These are phyloP conservation scores for Euclidia mi DNA, from an alignment of 2,888 invertebrate species.

Conservation along the genomic window DNA sequence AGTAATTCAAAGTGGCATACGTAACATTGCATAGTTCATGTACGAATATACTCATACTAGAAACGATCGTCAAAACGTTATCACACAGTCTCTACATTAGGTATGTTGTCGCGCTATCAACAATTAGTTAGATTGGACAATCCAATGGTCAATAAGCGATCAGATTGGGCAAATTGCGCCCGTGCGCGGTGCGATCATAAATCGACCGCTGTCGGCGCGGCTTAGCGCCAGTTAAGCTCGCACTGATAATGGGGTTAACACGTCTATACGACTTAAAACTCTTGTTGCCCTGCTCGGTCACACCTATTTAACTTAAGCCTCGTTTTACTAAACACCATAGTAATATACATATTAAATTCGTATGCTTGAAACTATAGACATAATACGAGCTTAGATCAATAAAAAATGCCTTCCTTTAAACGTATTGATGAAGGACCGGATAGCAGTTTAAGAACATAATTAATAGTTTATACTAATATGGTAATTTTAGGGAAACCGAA, in stretches of 20 bases:
- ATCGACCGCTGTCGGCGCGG: constrained; percentile 79
- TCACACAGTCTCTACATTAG: no score
- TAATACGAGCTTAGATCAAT: no score
- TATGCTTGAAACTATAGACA: no score
- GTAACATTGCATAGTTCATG: no score
- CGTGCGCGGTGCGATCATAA: constrained; percentile 75
- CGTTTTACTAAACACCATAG: constrained; percentile 9
- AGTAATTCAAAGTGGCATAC: no score
- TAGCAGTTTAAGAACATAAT: no score
- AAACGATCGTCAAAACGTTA: no score
- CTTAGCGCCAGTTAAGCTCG: constrained; percentile 78
- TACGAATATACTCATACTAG: no score
- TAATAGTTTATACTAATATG: no score
- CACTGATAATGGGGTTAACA: constrained; percentile 86
- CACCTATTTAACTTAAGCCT: constrained; percentile 21
- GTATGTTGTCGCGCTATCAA: constrained; percentile 21
- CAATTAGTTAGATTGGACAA: constrained; percentile 47
- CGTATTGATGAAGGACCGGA: no score
- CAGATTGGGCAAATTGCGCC: constrained; percentile 81
- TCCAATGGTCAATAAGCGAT: constrained; percentile 81
- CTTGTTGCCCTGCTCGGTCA: constrained; percentile 29
- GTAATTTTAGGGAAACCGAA: no score
- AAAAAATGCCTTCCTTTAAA: no score
- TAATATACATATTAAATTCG: neutral
- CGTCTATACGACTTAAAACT: constrained; percentile 81